Evolutionary conservation across 2,797 vertebrate genomes (phyloP).

Genomic region (Amblyopsis hoosieri): DNA sequence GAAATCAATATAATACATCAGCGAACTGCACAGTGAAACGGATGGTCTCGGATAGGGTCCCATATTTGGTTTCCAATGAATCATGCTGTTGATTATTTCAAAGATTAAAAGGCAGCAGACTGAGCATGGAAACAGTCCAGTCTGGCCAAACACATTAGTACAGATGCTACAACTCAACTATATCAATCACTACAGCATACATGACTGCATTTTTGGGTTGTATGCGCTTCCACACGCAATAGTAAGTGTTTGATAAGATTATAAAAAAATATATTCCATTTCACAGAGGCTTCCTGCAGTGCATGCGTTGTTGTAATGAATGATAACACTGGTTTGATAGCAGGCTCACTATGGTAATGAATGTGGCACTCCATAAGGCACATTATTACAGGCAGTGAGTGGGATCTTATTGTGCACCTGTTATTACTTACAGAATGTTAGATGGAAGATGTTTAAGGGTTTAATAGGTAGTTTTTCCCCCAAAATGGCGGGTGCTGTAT

Average conservation of each 20-base stretch:
- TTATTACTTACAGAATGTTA: conserved; percentile 16
- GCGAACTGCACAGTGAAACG: conserved; percentile 63
- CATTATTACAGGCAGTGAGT: conserved; percentile 54
- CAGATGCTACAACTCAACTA: conserved; percentile 40
- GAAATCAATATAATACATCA: conserved; percentile 73
- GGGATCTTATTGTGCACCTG: conserved; percentile 13
- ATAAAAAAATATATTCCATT: conserved; percentile 39
- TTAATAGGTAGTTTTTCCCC: too few species aligned
- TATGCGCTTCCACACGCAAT: conserved; percentile 40
- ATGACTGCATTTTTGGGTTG: conserved; percentile 20
- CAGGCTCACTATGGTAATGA: conserved; percentile 52
- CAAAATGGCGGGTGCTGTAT: too few species aligned
- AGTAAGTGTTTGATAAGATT: conserved; percentile 25
- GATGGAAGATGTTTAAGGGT: background rate
- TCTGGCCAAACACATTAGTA: conserved; percentile 37
- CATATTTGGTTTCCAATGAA: conserved; percentile 67
- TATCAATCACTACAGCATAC: background rate
- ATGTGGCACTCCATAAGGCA: conserved; percentile 45
- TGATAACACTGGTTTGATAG: conserved; percentile 54
- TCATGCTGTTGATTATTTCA: conserved; percentile 59
- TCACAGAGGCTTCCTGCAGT: conserved; percentile 28
- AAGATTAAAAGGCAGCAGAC: conserved; percentile 57
- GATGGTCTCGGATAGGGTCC: conserved; percentile 64
- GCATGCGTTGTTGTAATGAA: conserved; percentile 41
- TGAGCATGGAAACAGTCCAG: conserved; percentile 42